Base-by-base conservation (phyloP, 2,888 invertebrate species). In the Ditula angustiorana region DNA sequence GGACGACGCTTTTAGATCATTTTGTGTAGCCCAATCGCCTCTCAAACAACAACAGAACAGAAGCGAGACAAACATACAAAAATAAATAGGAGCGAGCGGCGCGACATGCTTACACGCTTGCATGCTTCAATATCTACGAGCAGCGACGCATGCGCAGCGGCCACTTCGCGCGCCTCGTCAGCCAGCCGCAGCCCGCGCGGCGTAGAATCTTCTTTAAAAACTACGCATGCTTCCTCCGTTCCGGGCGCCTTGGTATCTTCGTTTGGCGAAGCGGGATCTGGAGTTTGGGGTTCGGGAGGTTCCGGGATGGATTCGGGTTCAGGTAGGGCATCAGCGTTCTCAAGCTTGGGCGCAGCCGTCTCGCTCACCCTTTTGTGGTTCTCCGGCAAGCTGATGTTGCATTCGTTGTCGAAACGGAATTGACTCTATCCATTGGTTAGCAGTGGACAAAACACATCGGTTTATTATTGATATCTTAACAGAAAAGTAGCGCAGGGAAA, bases 341-440 rank as follows among this genome's bases (percentile, higher is more conserved):
- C 88, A 89, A 90, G 90, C 90, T 81, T 85, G 82, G 84, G 88
- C 82, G 89, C 88, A 81, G 79, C 76, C 74, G 75, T 78, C 82
- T 92, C 91, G 97, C 97, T 97, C 96, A 98, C 99, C 97, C 98
- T 96, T 95, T 98, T 98, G 94, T 99, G 98, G 94, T 98, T 98
- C 94, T 99, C 99, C 93, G 98, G 98, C 86, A 99, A 95, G 94
- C 97, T 98, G 93, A 98, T 95, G 94, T 98, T 97, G 95, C 98
- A 99, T 95, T 99, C 99, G 94, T 99, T 99, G 95, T 99, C 99
- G 94, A 99, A 99, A 90, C 99, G 97, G 95, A 99, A 99, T 94
- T 99, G 99, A 95, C 99, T 99, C 98, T 99, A 89, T 85, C 87
- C 87, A 77, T 67, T 21, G 80, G 87, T 83, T 75, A 83, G 90